Evolutionary conservation across 2,888 invertebrate species (phyloP), one percentile per base, ranked within the genome.

Genomic region (Cataglyphis altisquamis): DNA sequence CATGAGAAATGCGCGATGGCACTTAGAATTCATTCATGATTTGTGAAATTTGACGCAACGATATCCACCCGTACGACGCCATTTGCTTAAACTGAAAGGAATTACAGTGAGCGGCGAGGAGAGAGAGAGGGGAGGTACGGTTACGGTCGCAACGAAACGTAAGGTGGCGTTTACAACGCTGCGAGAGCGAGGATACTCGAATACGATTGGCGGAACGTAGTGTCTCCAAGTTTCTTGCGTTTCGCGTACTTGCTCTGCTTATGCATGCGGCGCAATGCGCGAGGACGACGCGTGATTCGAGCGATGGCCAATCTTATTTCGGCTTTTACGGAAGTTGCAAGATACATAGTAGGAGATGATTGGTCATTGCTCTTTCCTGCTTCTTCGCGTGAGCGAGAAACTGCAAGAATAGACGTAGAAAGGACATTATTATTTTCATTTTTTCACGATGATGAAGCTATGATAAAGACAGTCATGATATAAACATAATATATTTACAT

Each of bases 41-140:
- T 95, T 94, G 92, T 89, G 90, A 90, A 93, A 94, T 92, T 92
- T 92, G 93, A 94, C 93, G 94, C 93, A 94, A 94, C 93, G 94
- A 94, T 93, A 93, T 94, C 94, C 94, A 94, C 94, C 95, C 93
- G 92, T 91, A 92, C 92, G 95, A 95, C 95, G 95, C 95, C 95
- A 95, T 95, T 95, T 95, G 94, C 95, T 94, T 94, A 93, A 93
- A 94, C 95, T 93, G 92, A 91, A 8, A 88, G 82, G 15, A 63
- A 63, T 32, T 29, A 32, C 29, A 55, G 70, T 25, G 55, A 8
- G 39, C 84, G 68, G 75, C 77, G 80, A 78, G 80, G 82, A 84
- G 70, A 48, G 82, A 15, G 52, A 57, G 29, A 29, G n/a, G 8
- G n/a, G 52, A 57, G 5, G 52, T 82, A 60, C 80, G 66, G 85